Conservation (phyloP, 1,140 invertebrate genomes). For the Lanistes nyassanus region DNA sequence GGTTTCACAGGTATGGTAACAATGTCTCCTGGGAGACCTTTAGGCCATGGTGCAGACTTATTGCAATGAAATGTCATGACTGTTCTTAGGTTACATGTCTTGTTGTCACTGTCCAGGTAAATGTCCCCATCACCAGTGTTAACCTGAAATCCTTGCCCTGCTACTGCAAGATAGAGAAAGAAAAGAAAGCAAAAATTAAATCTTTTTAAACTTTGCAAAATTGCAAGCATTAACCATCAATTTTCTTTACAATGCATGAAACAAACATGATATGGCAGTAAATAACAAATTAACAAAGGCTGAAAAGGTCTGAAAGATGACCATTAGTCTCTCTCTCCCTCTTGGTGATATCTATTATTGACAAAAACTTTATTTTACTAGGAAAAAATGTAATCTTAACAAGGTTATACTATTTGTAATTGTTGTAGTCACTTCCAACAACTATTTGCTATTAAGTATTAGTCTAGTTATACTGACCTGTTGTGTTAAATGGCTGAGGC, state of each 20-base stretch:
- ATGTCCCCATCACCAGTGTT: neutral
- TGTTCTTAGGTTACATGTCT: slow-evolving; percentile 4
- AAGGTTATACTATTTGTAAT: neutral
- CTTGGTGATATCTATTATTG: neutral
- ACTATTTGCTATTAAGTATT: no score
- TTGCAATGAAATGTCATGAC: slow-evolving; percentile 20
- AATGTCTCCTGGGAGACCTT: neutral
- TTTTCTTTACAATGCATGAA: neutral
- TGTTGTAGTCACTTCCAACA: no score
- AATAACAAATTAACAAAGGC: neutral
- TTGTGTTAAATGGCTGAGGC: no score
- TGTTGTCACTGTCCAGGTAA: neutral
- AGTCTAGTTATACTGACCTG: no score
- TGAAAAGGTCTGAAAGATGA: neutral
- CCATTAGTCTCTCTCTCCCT: neutral
- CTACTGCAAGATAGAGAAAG: neutral
- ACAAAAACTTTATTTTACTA: neutral
- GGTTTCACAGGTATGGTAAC: neutral
- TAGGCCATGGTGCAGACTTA: neutral
- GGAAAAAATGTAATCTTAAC: neutral
- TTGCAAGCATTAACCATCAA: neutral
- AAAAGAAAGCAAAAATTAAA: neutral
- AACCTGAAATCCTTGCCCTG: neutral
- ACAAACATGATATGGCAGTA: neutral
- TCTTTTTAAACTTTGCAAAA: neutral